These are phyloP conservation scores for Anthoscopus minutus DNA, from an alignment of 2,113 vertebrate species.

Conservation along the genomic window DNA sequence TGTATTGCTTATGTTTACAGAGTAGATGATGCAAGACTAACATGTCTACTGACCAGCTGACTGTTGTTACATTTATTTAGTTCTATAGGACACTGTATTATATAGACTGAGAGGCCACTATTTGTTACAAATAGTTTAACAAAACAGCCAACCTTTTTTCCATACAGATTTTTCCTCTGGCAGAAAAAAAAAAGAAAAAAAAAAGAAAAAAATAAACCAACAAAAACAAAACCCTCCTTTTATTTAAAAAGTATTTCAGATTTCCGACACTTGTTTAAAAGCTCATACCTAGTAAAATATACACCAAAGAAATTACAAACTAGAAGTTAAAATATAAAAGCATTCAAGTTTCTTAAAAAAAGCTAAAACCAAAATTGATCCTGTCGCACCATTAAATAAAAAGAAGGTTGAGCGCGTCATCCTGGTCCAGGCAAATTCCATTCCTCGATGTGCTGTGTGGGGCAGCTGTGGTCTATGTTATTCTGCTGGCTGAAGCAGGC, in stretches of 20 bases:
- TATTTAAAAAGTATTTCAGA: slow-evolving; percentile 72
- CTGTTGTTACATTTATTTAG: slow-evolving; percentile 70
- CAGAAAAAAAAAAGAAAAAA: not conserved
- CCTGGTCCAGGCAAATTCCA: slow-evolving; percentile 40
- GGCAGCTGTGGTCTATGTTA: slow-evolving; percentile 4
- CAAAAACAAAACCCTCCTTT: slow-evolving; percentile 48
- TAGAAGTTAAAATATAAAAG: slow-evolving; percentile 78
- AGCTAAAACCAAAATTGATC: slow-evolving; percentile 79
- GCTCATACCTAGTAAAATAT: slow-evolving; percentile 92
- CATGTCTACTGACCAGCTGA: slow-evolving; percentile 27
- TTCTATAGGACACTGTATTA: slow-evolving; percentile 78
- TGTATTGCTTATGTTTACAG: slow-evolving; percentile 67
- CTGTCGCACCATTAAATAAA: slow-evolving; percentile 84
- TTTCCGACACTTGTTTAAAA: slow-evolving; percentile 80
- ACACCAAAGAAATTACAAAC: slow-evolving; percentile 84
- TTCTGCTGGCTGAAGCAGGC: slow-evolving; percentile 7
- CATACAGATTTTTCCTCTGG: slow-evolving; percentile 32
- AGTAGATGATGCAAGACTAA: slow-evolving; percentile 57
- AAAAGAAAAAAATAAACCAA: too few species aligned
- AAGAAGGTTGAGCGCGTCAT: slow-evolving; percentile 55
- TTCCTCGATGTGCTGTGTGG: not conserved
- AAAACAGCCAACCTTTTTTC: slow-evolving; percentile 71
- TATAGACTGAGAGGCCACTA: slow-evolving; percentile 80
- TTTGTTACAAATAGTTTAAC: slow-evolving; percentile 84
- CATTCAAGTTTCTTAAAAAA: slow-evolving; percentile 86